Evolutionary conservation across 2,113 vertebrate species (phyloP), one percentile per base, ranked within the genome.

Genomic region (Sturnira hondurensis): DNA sequence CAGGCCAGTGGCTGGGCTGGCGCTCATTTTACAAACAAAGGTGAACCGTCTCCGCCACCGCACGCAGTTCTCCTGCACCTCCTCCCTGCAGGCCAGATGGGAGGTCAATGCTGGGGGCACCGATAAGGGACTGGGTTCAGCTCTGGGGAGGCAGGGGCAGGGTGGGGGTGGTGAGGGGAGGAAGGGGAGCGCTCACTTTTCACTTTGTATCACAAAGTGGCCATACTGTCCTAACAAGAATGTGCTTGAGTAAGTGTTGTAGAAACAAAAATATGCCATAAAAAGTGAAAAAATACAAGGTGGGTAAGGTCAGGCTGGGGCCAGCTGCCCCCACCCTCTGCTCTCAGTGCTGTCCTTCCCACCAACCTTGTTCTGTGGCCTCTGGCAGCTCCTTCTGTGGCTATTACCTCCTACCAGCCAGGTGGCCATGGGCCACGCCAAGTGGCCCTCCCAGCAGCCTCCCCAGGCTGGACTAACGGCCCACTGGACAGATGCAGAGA

Each of bases 21-120:
- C 99, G 22, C 99, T 99, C 99, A 99, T 99, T 95, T 99, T 99
- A 68, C 99, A 99, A 96, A 99, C 98, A 41, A 99, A 99, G 67
- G 98, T 99, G 96, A 99, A 99, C 97, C 99, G 99, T 98, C 99
- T 99, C 96, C 98, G 99, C 99, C 99, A 99, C 94, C 99, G 99
- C 41, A 99, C 99, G 2, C 99, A 99, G 98, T 99, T 99, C 97
- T 99, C 99, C 90, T 99, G 99, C 54, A 99, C 99, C 97, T 99
- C 99, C 97, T 99, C 99, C 96, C 99, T 99, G 89, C 0, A 0
- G 45, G 77, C 77, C 77, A 67, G 86, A 71, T 5, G 26, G 31
- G 41, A 13, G 78, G 10, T 38, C 26, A 31, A 5, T 9, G 80
- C 54, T 47, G 16, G 6, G 63, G 63, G 63, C 1, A 50, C 22